Base-by-base conservation (phyloP, 2,797 vertebrate species). In the Caiman crocodilus region DNA sequence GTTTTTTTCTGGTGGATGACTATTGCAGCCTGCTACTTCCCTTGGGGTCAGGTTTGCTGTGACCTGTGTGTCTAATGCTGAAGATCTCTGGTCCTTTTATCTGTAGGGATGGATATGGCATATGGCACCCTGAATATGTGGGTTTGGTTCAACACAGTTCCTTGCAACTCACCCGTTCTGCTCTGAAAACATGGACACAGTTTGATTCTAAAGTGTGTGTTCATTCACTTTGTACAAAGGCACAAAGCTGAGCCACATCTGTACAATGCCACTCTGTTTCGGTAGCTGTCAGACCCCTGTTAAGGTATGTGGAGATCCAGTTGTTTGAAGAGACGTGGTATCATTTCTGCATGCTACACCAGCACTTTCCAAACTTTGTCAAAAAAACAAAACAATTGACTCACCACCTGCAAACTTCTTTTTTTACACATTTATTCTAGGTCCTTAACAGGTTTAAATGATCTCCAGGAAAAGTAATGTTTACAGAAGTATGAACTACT, bases 331-430 rank as follows among this genome's bases (percentile, higher is more conserved):
- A 25, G 14, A 1, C 8, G 16, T 15, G 55, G 26, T 57, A 20
- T 28, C 1, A 0, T n/a, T 30, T 30, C 61, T 7, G 12, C 16
- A 4, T 0, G 30, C 78, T 1, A 0, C 35, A 20, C 35, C n/a
- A 16, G 23, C 4, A 0, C 14, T 42, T 25, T 4, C 75, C 23
- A 1, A 57, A n/a, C 32, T 5, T 7, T 26, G 3, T 3, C 0
- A 12, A 18, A 61, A 5, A 2, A 1, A 15, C 5, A 55, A 23
- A 17, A 69, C 69, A 35, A 4, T 28, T 20, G 23, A 4, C 0
- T 0, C 61, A 58, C 55, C 10, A 3, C n/a, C 0, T 2, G 2
- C 2, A 2, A 0, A 0, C 21, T 82, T 67, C n/a, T 28, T 18
- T 2, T 5, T 28, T 7, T 11, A 14, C 0, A 1, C 5, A 5